Evolutionary conservation across 37 sponge, comb jelly and placozoan species (phyloP).

Genomic region (Haliclona indistincta): DNA sequence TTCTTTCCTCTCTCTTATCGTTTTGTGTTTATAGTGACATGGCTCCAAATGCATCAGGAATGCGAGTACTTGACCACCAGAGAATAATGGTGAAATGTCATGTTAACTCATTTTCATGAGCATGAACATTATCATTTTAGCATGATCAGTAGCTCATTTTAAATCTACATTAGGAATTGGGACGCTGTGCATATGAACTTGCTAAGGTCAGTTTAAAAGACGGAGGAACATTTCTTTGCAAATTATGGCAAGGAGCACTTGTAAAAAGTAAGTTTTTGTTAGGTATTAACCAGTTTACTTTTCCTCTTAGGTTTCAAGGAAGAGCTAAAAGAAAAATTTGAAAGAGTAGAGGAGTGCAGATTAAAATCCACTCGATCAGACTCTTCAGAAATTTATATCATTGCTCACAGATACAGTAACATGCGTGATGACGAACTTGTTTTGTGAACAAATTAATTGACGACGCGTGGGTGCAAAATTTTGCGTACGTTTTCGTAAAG

Average conservation of each 20-base stretch:
- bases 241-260: constrained; percentile 55
- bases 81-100: constrained; percentile 63
- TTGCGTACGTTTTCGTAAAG: too few relatives aligned
- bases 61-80: constrained; percentile 65
- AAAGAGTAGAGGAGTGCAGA: constrained; percentile 31
- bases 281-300: not conserved
- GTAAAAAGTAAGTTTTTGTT: constrained; percentile 33
- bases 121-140: not conserved
- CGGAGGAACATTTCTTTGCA: constrained; percentile 65
- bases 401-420: constrained; percentile 28
- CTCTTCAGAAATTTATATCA: constrained; percentile 65
- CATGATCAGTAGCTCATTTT: not conserved
- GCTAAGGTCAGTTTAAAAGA: constrained; percentile 19
- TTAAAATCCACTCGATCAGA: constrained; percentile 61
- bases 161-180: constrained; percentile 35
- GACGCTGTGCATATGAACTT: constrained; percentile 33
- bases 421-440: not conserved
- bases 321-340: constrained; percentile 34
- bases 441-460: too few relatives aligned
- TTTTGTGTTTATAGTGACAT: constrained; percentile 65
- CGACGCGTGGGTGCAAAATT: too few relatives aligned
- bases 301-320: constrained; percentile 43
- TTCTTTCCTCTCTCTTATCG: not conserved
- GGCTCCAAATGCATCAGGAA: constrained; percentile 86
- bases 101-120: not conserved